Evolutionary conservation across 2,888 invertebrate species (phyloP), one percentile per base, ranked within the genome.

Genomic region (Lottia gigantea): DNA sequence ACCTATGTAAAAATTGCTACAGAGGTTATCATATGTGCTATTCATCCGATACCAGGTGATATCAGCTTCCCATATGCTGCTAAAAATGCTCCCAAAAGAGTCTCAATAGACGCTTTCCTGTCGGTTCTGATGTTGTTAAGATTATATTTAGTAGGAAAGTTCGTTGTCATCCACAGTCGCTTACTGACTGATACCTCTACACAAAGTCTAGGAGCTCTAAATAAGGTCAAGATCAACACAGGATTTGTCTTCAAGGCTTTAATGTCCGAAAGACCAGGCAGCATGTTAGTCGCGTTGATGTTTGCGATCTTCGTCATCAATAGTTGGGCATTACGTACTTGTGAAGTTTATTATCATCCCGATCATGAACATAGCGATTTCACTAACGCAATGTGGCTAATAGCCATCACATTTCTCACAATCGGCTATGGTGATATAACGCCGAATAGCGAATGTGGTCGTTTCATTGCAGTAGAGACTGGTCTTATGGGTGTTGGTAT

Each of bases 161-260:
- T 82, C 64, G 76, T 81, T 65, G 82, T 84, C 11, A 80, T 82
- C 14, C 82, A 84, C 68, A 82, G 82, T 63, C 74, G 76, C 16
- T 71, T 82, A 14, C 70, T 82, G 14, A 79, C 79, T 0, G 81
- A 83, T 67, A 80, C 82, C 1, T 81, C 84, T 8, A 82, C 82
- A 2, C 84, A 83, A 70, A 84, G 84, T 71, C 76, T 83, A 11
- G 82, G 82, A 1, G 83, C 84, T 12, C 74, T 84, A 19, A 83
- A 82, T 66, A 82, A 82, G 67, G 83, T 84, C 8, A 78, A 80
- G 47, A 83, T 84, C n/a, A 81, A 84, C 74, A 76, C 79, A 1
- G 76, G 73, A n/a, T 84, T 84, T 68, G 81, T 84, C 19, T 84
- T 84, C 71, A 84, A 82, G 69, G 82, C 83, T 16, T 71, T 82